These are phyloP conservation scores for Cydia strobilella DNA, from an alignment of 1,140 invertebrate species.

Conservation along the genomic window DNA sequence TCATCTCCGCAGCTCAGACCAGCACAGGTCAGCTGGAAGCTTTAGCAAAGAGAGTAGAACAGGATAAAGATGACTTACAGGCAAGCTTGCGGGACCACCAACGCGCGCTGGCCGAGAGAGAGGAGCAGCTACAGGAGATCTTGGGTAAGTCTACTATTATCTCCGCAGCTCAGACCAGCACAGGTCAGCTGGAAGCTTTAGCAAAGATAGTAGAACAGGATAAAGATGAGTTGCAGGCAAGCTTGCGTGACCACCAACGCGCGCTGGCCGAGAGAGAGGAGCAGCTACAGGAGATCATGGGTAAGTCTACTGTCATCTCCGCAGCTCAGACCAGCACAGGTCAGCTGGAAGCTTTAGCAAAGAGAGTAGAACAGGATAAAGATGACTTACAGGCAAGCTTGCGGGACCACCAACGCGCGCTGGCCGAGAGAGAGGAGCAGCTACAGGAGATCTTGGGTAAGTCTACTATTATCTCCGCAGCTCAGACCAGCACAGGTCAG, in stretches of 20 bases:
- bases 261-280: constrained; percentile 57
- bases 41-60: constrained; percentile 61
- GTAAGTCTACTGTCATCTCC: constrained; percentile 42
- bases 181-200: constrained; percentile 62
- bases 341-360: constrained; percentile 66
- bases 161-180: constrained; percentile 53
- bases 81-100: constrained; percentile 65
- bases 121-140: constrained; percentile 62
- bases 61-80: constrained; percentile 70
- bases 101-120: constrained; percentile 53
- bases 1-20: constrained; percentile 48
- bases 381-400: constrained; percentile 72
- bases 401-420: constrained; percentile 53
- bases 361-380: constrained; percentile 61
- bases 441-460: constrained; percentile 53
- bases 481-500: too few species aligned
- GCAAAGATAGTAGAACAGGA: constrained; percentile 65
- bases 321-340: constrained; percentile 56
- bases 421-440: constrained; percentile 61
- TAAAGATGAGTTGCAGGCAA: constrained; percentile 72
- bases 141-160: constrained; percentile 48
- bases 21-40: constrained; percentile 64
- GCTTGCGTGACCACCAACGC: constrained; percentile 59
- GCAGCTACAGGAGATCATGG: constrained; percentile 62
- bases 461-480: too few species aligned